Conservation (phyloP, 1,140 invertebrate genomes). For the Cyrtorhinus lividipennis region DNA sequence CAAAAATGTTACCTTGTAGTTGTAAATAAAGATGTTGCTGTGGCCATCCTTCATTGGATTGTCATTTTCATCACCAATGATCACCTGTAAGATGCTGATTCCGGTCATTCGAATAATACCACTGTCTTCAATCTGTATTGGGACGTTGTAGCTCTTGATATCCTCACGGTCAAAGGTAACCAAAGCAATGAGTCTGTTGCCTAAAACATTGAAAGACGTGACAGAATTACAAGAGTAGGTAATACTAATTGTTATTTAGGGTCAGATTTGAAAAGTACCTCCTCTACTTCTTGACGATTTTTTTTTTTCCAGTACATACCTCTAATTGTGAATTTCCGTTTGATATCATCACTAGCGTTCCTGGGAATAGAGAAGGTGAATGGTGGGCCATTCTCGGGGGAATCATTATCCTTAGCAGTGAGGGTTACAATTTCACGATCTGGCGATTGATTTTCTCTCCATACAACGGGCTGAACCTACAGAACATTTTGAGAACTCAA, state of each 20-base stretch:
- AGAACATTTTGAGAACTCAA: slow-evolving; percentile 10
- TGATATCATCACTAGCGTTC: slow-evolving; percentile 49
- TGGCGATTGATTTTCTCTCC: slow-evolving; percentile 58
- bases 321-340: slow-evolving; percentile 51
- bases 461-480: slow-evolving; percentile 56
- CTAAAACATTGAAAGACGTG: no score
- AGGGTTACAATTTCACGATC: slow-evolving; percentile 47
- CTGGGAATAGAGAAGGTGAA: slow-evolving; percentile 57
- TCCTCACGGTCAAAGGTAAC: slow-evolving; percentile 77
- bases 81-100: slow-evolving; percentile 61
- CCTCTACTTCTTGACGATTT: no score
- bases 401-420: slow-evolving; percentile 64
- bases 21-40: slow-evolving; percentile 82
- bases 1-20: slow-evolving; percentile 49
- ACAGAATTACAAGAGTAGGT: no score
- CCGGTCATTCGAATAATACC: slow-evolving; percentile 54
- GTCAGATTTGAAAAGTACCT: no score
- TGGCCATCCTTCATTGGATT: slow-evolving; percentile 66
- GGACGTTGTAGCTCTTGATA: slow-evolving; percentile 70
- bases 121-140: slow-evolving; percentile 73
- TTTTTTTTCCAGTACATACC: no score
- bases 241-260: no score
- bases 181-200: slow-evolving; percentile 37
- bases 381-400: slow-evolving; percentile 61
- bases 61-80: slow-evolving; percentile 84